These are phyloP conservation scores for Nebria brevicollis DNA, from an alignment of 2,888 invertebrate genomes.

Conservation along the genomic window DNA sequence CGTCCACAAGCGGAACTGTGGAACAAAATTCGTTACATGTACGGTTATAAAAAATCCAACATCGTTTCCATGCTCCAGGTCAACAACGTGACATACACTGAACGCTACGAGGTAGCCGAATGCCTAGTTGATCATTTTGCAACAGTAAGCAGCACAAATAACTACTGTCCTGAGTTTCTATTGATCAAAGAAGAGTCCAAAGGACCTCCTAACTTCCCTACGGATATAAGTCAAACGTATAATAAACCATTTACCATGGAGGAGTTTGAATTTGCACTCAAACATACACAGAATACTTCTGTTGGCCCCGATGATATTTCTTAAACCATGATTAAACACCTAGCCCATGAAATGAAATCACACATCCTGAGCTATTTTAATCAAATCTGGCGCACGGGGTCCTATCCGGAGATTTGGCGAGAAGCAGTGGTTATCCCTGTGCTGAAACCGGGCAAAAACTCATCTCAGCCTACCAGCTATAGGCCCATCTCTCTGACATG, in stretches of 20 bases:
- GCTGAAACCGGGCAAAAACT: constrained; percentile 20
- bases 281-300: too few relatives aligned
- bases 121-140: too few relatives aligned
- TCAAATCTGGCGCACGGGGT: not conserved
- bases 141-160: too few relatives aligned
- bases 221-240: too few relatives aligned
- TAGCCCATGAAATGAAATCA: too few relatives aligned
- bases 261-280: not conserved
- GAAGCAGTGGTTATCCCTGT: constrained; percentile 15
- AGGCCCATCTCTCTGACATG: constrained; percentile 12
- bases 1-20: constrained; percentile 15
- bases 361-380: too few relatives aligned
- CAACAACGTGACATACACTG: not conserved
- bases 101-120: too few relatives aligned
- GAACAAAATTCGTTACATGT: constrained; percentile 27
- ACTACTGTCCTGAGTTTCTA: not conserved
- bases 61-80: constrained; percentile 14
- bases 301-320: too few relatives aligned
- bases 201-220: too few relatives aligned
- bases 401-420: constrained; percentile 4
- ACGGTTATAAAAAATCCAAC: constrained; percentile 23
- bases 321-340: too few relatives aligned
- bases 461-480: constrained; percentile 18
- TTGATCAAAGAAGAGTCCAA: too few relatives aligned
- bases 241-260: too few relatives aligned